Percentiles rank a stretch among this genome's conserved stretches.
These are phyloP conservation scores for Alsophila aescularia DNA, from an alignment of 2,888 invertebrate genomes.

Conservation along the genomic window DNA sequence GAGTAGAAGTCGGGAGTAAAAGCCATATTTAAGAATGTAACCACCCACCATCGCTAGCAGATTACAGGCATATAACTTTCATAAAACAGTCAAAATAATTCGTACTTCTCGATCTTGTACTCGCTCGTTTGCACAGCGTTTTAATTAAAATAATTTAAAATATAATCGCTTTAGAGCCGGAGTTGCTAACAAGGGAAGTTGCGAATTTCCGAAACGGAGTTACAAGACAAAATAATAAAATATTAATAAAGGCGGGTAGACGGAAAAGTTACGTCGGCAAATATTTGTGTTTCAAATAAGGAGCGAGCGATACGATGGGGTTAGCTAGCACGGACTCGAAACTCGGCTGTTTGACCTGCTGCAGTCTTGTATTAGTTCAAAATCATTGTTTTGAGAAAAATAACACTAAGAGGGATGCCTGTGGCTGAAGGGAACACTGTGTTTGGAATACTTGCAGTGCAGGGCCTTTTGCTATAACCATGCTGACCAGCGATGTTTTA, in stretches of 20 bases:
- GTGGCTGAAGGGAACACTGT: no score
- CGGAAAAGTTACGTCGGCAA: slow-evolving; percentile 80
- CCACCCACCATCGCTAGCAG: no score
- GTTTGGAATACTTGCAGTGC: no score
- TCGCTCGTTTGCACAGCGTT: slow-evolving; percentile 78
- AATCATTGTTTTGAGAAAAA: slow-evolving; percentile 14
- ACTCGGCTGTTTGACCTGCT: slow-evolving; percentile 29
- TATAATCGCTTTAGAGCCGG: slow-evolving; percentile 82
- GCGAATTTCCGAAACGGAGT: slow-evolving; percentile 72
- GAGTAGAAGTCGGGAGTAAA: no score
- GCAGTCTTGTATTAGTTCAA: slow-evolving; percentile 42
- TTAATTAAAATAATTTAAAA: slow-evolving; percentile 84
- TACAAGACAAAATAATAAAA: slow-evolving; percentile 85
- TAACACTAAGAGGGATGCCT: background rate
- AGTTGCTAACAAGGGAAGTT: slow-evolving; percentile 80
- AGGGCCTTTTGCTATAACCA: no score
- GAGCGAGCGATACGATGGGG: slow-evolving; percentile 73
- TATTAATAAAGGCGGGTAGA: slow-evolving; percentile 83
- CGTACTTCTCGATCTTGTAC: slow-evolving; percentile 26
- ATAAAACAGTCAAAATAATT: slow-evolving; percentile 17
- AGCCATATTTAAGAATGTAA: no score
- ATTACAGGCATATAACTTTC: slow-evolving; percentile 7
- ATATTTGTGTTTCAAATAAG: slow-evolving; percentile 84
- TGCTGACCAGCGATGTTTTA: no score
- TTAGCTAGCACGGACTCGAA: slow-evolving; percentile 58